Evolutionary conservation across 2,797 vertebrate genomes (phyloP).

Genomic region (Coregonus suidteri): DNA sequence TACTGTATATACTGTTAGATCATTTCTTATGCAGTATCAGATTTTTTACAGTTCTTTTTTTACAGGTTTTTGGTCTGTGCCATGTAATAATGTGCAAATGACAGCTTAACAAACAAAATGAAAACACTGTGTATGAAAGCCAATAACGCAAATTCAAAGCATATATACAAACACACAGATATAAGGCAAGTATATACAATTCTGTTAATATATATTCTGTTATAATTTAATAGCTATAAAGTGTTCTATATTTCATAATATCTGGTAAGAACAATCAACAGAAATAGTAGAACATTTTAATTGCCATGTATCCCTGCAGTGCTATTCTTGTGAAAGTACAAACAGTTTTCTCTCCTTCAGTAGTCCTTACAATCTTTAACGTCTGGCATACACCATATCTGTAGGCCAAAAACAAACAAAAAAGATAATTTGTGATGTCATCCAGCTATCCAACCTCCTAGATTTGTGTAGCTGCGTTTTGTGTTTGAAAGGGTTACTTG

Average conservation of each 20-base stretch:
- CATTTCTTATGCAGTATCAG: background rate
- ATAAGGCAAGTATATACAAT: conserved; percentile 83
- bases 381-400: conserved; percentile 84
- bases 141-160: conserved; percentile 21
- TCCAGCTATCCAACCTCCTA: background rate
- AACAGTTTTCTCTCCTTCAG: conserved; percentile 20
- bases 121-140: conserved; percentile 17
- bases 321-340: conserved; percentile 61
- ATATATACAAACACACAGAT: conserved; percentile 74
- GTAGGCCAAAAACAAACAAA: conserved; percentile 57
- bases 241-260: conserved; percentile 71
- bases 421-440: conserved; percentile 8
- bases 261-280: conserved; percentile 35
- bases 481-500: background rate
- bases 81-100: conserved; percentile 20
- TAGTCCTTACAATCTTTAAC: conserved; percentile 64
- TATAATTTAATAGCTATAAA: conserved; percentile 67
- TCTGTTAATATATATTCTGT: conserved; percentile 79
- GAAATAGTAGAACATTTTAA: conserved; percentile 76
- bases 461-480: background rate
- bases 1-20: conserved; percentile 4
- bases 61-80: background rate
- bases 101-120: conserved; percentile 2
- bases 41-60: background rate
- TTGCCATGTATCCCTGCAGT: conserved; percentile 70